A percentile compares a stretch with the other conserved stretches of the same genome.
Evolutionary conservation across 2,113 vertebrate species (phyloP).

Genomic region (Hiodon alosoides): DNA sequence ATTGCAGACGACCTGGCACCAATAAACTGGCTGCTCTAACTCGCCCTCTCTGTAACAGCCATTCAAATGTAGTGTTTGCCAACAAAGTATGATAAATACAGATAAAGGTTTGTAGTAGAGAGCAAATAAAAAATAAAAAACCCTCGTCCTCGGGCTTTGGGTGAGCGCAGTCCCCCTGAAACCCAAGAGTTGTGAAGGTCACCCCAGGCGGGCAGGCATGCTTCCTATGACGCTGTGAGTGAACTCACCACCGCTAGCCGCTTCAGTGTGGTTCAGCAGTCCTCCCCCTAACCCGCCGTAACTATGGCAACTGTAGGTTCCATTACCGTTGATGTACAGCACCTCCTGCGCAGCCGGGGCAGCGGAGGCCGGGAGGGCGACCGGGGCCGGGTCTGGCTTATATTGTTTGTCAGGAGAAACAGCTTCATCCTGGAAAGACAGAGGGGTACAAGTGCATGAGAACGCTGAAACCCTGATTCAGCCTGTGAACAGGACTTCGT

Average conservation of each 20-base stretch:
- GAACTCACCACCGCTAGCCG: conserved; percentile 77
- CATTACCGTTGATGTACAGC: conserved; percentile 87
- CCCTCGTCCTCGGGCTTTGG: not conserved
- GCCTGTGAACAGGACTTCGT: not conserved
- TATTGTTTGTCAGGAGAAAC: conserved; percentile 83
- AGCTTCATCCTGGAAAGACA: conserved; percentile 72
- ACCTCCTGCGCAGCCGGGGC: conserved; percentile 86
- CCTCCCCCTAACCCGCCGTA: conserved; percentile 75
- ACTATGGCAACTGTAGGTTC: conserved; percentile 88
- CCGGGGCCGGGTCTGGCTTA: conserved; percentile 70
- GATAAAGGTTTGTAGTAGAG: too few relatives aligned
- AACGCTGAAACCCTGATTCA: not conserved
- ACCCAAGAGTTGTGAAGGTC: conserved; percentile 15
- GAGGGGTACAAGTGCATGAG: not conserved
- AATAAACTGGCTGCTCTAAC: too few relatives aligned
- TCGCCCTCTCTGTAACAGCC: too few relatives aligned
- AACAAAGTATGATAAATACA: too few relatives aligned
- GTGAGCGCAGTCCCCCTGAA: not conserved
- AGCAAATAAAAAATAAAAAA: not conserved
- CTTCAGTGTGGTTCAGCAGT: conserved; percentile 76
- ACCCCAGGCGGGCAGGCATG: conserved; percentile 15
- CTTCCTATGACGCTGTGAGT: conserved; percentile 12
- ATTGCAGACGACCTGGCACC: too few relatives aligned
- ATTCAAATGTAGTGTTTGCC: too few relatives aligned
- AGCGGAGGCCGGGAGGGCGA: conserved; percentile 80